Percentiles rank a stretch among this genome's conserved stretches.
Evolutionary conservation across 1,140 invertebrate species (phyloP).

Genomic region (Pogonus chalceus): DNA sequence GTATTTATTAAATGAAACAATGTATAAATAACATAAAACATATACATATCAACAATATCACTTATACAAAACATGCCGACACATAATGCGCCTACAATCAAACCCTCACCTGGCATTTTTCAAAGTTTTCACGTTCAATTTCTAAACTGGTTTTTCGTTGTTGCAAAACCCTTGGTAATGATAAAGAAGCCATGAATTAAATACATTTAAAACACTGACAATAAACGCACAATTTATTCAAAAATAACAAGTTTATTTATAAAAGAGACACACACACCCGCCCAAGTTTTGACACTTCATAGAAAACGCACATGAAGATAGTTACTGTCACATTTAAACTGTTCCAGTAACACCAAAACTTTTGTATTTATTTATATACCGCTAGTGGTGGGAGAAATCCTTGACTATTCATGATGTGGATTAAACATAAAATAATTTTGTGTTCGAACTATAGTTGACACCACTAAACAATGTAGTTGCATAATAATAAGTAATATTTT

Average conservation of each 20-base stretch:
- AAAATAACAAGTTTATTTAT: not conserved
- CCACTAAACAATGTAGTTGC: too few species aligned
- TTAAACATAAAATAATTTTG: too few species aligned
- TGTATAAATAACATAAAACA: not conserved
- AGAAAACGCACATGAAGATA: not conserved
- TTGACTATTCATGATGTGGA: too few species aligned
- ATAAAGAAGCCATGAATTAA: constrained; percentile 54
- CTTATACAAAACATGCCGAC: not conserved
- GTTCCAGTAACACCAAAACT: not conserved
- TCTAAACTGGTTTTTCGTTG: constrained; percentile 62
- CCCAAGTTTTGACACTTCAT: constrained; percentile 3
- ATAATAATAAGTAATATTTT: too few species aligned
- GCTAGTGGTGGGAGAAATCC: not conserved
- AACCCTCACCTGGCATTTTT: constrained; percentile 58
- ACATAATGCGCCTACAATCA: constrained; percentile 8
- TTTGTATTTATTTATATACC: not conserved
- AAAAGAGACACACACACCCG: not conserved
- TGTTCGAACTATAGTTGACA: too few species aligned
- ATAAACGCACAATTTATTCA: not conserved
- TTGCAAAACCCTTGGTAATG: constrained; percentile 58
- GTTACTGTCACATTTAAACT: not conserved
- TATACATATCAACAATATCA: not conserved
- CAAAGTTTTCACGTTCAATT: constrained; percentile 61
- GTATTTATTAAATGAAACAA: constrained; percentile 16
- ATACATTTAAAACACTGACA: not conserved